Base-by-base conservation (phyloP, 2,113 vertebrate species). In the Nanorana parkeri region DNA sequence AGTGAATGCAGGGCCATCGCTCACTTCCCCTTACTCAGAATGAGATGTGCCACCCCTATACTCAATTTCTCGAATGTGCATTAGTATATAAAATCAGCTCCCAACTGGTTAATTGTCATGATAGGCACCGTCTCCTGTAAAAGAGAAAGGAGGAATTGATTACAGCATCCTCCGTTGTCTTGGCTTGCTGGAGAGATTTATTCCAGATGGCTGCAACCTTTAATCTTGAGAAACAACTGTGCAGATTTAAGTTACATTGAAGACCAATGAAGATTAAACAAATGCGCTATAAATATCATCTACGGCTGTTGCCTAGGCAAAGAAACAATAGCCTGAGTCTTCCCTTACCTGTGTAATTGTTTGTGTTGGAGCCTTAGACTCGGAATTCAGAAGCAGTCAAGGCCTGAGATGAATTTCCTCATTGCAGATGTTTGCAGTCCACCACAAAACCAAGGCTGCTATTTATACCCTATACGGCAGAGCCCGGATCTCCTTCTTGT, bases 171-270 rank as follows among this genome's bases (percentile, higher is more conserved):
- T 17, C 13, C 0, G 7, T 66, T 66, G 51, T 87, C 85, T 80
- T 61, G n/a, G 77, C 67, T 68, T 47, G 68, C 56, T 52, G 54
- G 83, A 19, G 20, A 24, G 71, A n/a, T 28, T 84, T 84, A 73
- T 8, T 21, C 60, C 76, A 77, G 64, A 80, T 0, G 0, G 84
- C 77, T 67, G 8, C 17, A 85, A 81, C 66, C 87, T 90, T 86
- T 73, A 86, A 1, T 75, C 54, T 83, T 67, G n/a, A 84, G 78
- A 86, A 82, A 3, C 84, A 83, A 58, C 1, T 32, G 65, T 11
- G 19, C 21, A n/a, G 6, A 74, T 60, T 74, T 77, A 64, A 23
- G 79, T 71, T 55, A 81, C 85, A 83, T 28, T 26, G 28, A 36
- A 65, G 84, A 54, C 20, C 17, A 68, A 66, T 0, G 56, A 78